Conservation (phyloP, 2,797 vertebrate genomes). For the Ispidina picta region DNA sequence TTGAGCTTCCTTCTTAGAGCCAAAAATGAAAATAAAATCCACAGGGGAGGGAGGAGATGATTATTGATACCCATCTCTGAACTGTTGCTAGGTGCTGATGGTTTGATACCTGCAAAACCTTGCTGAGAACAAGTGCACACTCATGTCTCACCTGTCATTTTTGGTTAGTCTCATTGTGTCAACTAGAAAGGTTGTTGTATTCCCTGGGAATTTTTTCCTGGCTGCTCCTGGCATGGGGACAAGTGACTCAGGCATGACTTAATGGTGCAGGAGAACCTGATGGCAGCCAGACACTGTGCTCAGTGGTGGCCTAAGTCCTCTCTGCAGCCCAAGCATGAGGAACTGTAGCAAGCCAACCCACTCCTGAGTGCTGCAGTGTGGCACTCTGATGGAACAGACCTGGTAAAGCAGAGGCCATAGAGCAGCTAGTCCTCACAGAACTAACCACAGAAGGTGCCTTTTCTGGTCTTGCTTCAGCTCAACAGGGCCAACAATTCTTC, state of each 20-base stretch:
- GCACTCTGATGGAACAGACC: not conserved
- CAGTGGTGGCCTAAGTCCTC: not conserved
- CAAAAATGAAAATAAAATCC: constrained; percentile 5
- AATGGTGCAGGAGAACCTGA: constrained; percentile 37
- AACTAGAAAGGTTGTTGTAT: constrained; percentile 24
- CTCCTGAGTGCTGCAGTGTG: not conserved
- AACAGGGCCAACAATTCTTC: not conserved
- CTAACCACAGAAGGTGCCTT: not conserved
- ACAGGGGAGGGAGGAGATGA: not conserved
- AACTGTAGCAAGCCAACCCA: not conserved
- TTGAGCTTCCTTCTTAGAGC: not conserved
- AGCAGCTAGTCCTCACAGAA: not conserved
- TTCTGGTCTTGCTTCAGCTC: not conserved
- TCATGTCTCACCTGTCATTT: constrained; percentile 57
- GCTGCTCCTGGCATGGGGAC: constrained; percentile 67
- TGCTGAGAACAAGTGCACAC: not conserved
- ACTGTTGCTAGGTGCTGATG: not conserved
- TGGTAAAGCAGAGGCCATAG: not conserved
- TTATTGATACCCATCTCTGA: not conserved
- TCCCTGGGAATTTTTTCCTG: not conserved
- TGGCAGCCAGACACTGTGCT: not conserved
- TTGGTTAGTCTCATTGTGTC: constrained; percentile 53
- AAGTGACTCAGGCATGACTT: constrained; percentile 61
- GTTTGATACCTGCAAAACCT: not conserved
- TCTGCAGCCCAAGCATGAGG: not conserved